Base-by-base conservation (phyloP, 1,140 invertebrate genomes). In the Drosophila tsacasi region DNA sequence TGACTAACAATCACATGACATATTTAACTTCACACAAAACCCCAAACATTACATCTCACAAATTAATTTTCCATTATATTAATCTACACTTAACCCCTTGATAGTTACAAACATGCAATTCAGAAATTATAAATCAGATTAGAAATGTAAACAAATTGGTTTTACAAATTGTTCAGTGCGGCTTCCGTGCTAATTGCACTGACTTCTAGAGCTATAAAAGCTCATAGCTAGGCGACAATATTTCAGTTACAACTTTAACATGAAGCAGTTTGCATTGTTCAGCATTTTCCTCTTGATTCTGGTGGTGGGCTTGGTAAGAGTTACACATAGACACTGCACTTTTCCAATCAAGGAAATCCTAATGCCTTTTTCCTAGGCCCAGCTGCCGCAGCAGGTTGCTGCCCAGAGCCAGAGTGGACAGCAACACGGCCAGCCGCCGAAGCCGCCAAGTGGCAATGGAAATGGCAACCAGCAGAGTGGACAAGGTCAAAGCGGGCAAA, bases 201-300 rank as follows among this genome's bases (percentile, higher is more conserved):
- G 17, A 21, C 17, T 25, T n/a, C 1, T 3, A 13, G 30, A 17
- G 35, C 67, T 86, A 83, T 86, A 86, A 46, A 86, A 83, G 17
- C 25, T 10, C 19, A 27, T 13, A 30, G 61, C 25, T 60, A 62
- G 39, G 30, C 23, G 35, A 37, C 37, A 61, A 39, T 50, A 30
- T 47, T 35, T 61, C 39, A 60, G 55, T 77, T 61, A 57, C 37
- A 21, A 60, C 12, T 61, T 35, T 30, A 89, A 60, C 62, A 86
- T 86, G 83, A 86, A 86, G 58, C 73, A 80, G 37, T 89, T 86
- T 46, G 80, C 72, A 80, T 63, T 89, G 17, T 73, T 86, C 68
- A 78, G 64, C 61, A 50, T 83, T 12, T 35, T 86, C 7, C 39
- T 86, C 4, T 30, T 86, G 46, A 60, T 89, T 27, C 42, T 86